Conservation (phyloP, 2,888 invertebrate species). For the Sycophila texana region DNA sequence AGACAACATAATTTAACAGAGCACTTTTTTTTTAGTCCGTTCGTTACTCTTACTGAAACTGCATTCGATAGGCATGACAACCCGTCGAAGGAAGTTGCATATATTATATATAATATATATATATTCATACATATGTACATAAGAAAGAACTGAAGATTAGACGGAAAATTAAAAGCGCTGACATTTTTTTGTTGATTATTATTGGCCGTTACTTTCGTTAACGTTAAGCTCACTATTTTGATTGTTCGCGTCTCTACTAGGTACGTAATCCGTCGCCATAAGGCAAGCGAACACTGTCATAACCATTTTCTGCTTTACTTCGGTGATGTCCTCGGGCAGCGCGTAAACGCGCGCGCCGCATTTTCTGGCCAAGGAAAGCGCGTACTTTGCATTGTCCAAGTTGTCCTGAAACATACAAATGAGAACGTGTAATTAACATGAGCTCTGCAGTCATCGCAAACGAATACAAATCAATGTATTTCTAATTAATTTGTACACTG, state of each 20-base stretch:
- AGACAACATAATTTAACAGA: neutral
- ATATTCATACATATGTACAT: conserved; percentile 46
- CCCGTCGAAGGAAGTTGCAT: conserved; percentile 4
- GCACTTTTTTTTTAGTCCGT: conserved; percentile 27
- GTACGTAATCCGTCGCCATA: conserved; percentile 97
- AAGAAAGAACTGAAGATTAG: conserved; percentile 20
- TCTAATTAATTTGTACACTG: too few relatives aligned
- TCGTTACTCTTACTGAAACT: conserved; percentile 4
- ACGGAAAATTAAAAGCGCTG: neutral
- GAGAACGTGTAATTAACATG: too few relatives aligned
- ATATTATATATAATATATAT: conserved; percentile 1
- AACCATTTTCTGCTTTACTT: conserved; percentile 98
- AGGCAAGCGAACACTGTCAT: conserved; percentile 99
- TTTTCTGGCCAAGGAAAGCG: conserved; percentile 97
- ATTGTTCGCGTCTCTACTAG: conserved; percentile 69
- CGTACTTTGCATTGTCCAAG: conserved; percentile 98
- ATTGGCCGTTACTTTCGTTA: conserved; percentile 44
- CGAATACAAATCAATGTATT: too few relatives aligned
- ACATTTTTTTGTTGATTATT: conserved; percentile 28
- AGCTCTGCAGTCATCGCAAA: too few relatives aligned
- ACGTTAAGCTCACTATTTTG: conserved; percentile 29
- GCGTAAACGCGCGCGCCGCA: conserved; percentile 99
- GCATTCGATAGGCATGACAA: conserved; percentile 15
- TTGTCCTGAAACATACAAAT: conserved; percentile 83
- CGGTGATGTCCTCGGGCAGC: conserved; percentile 98